Percentiles rank a stretch among this genome's conserved stretches.
These are phyloP conservation scores for Aegithalos caudatus DNA, from an alignment of 2,113 vertebrate genomes.

Conservation along the genomic window DNA sequence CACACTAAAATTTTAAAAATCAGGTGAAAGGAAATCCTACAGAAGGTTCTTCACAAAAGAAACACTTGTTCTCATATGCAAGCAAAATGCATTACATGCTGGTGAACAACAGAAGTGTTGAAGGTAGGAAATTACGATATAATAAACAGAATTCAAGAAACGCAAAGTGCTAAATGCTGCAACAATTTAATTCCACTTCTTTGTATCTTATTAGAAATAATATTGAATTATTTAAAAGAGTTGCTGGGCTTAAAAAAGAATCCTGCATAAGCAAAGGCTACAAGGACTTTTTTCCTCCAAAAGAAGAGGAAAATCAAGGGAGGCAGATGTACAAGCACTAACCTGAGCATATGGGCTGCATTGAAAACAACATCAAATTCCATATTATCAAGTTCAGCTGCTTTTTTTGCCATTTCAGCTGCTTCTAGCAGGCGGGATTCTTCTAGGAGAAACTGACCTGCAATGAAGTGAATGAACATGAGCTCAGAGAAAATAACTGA, in stretches of 20 bases:
- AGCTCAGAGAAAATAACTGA: neutral
- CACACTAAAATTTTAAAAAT: neutral
- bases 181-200: neutral
- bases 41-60: neutral
- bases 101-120: neutral
- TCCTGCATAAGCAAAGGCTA: neutral
- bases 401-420: conserved; percentile 97
- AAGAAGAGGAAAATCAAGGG: neutral
- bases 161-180: neutral
- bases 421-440: conserved; percentile 92
- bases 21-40: neutral
- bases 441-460: conserved; percentile 98
- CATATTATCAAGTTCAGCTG: conserved; percentile 86
- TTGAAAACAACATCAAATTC: conserved; percentile 99
- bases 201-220: neutral
- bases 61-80: neutral
- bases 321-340: conserved; percentile 18
- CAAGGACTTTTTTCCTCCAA: neutral
- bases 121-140: neutral
- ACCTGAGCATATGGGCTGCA: conserved; percentile 99
- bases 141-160: neutral
- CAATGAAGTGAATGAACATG: neutral
- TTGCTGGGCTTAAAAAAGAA: neutral
- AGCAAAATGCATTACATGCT: neutral
- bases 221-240: neutral